Percentiles rank a stretch among this genome's conserved stretches.
phyloP scores from a whole-genome alignment of 2,888 invertebrate genomes.

The Apotomis turbidana region DNA sequence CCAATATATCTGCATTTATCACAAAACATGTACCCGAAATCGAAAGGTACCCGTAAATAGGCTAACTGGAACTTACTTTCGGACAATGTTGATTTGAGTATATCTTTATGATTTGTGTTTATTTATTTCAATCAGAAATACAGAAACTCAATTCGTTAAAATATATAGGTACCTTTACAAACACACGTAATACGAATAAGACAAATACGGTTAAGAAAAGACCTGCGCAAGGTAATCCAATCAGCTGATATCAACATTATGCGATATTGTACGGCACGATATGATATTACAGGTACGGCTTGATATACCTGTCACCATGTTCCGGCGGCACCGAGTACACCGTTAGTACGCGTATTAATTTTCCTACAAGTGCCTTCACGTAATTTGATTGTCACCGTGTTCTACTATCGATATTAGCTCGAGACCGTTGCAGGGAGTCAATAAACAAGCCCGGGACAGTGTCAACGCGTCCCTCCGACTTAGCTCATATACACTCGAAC shows the following conservation, averaged over 20 bases:
- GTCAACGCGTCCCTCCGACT: constrained; percentile 12
- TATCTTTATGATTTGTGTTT: too few relatives aligned
- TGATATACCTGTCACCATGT: constrained; percentile 16
- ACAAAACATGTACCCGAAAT: too few relatives aligned
- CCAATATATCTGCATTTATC: too few relatives aligned
- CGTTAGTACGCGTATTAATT: constrained; percentile 40
- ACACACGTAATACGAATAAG: neutral
- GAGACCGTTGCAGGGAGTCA: constrained; percentile 13
- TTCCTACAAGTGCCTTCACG: constrained; percentile 34
- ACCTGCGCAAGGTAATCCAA: constrained; percentile 27
- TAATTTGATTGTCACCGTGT: constrained; percentile 39
- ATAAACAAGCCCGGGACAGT: constrained; percentile 17
- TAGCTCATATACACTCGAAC: neutral
- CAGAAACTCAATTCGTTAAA: too few relatives aligned
- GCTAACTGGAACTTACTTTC: too few relatives aligned
- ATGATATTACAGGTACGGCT: neutral
- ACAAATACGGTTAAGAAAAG: constrained; percentile 21
- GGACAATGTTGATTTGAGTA: too few relatives aligned
- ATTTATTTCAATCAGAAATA: too few relatives aligned
- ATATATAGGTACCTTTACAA: neutral
- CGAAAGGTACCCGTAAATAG: too few relatives aligned
- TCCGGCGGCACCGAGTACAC: constrained; percentile 8
- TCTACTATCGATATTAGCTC: constrained; percentile 32
- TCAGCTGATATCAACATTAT: constrained; percentile 19
- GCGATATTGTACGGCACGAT: constrained; percentile 9